Conservation (phyloP, 2,888 invertebrate species). For the Brassicogethes aeneus region DNA sequence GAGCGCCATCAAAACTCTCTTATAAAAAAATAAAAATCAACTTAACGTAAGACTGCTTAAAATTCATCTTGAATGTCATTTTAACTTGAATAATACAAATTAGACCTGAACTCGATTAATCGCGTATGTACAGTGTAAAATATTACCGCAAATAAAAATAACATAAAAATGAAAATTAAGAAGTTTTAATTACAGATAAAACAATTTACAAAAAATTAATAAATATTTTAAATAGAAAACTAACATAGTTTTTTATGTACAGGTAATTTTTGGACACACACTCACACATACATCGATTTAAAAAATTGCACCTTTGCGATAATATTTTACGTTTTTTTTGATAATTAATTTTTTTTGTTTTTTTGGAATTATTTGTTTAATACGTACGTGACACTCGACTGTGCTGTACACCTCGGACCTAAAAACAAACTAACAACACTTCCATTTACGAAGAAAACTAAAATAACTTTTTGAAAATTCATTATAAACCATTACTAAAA, state of each 20-base stretch:
- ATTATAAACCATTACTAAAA: too few relatives aligned
- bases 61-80: slow-evolving; percentile 17
- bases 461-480: too few relatives aligned
- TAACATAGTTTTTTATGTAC: slow-evolving; percentile 12
- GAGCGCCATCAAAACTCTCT: too few relatives aligned
- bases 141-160: slow-evolving; percentile 32
- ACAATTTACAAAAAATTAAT: slow-evolving; percentile 15
- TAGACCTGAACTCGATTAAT: slow-evolving; percentile 7
- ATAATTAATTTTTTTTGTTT: slow-evolving; percentile 10
- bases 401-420: slow-evolving; percentile 14
- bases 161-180: neutral
- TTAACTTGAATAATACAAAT: slow-evolving; percentile 11
- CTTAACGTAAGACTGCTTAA: slow-evolving; percentile 27
- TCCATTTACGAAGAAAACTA: slow-evolving; percentile 14
- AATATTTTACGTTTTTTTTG: slow-evolving; percentile 33
- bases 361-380: slow-evolving; percentile 20
- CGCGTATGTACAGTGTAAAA: slow-evolving; percentile 29
- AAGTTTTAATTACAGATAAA: slow-evolving; percentile 11
- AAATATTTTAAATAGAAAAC: slow-evolving; percentile 11
- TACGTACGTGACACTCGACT: slow-evolving; percentile 30
- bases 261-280: slow-evolving; percentile 16
- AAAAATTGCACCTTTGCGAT: slow-evolving; percentile 35
- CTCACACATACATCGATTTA: slow-evolving; percentile 20
- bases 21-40: slow-evolving; percentile 16
- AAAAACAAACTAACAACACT: slow-evolving; percentile 16